Conservation (phyloP, 2,888 invertebrate species). For the Tholera decimalis region DNA sequence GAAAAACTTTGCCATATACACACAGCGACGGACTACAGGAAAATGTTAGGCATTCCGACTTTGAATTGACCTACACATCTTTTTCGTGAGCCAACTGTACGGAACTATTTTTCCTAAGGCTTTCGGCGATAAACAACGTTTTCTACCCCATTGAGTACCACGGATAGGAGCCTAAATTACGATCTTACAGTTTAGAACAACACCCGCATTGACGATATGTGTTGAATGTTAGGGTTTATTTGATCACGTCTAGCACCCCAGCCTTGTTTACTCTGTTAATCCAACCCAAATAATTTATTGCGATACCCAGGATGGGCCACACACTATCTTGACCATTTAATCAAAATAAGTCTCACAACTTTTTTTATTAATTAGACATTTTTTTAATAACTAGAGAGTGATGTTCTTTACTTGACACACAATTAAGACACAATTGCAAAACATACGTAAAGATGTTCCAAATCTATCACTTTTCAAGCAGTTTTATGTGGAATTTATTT, state of each 20-base stretch:
- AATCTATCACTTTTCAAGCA: too few species aligned
- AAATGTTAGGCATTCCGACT: slow-evolving; percentile 10
- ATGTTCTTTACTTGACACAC: too few species aligned
- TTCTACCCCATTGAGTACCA: slow-evolving; percentile 5
- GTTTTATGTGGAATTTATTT: too few species aligned
- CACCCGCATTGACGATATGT: slow-evolving; percentile 15
- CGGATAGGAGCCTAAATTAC: slow-evolving; percentile 25
- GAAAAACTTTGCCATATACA: not conserved
- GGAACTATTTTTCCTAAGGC: slow-evolving; percentile 8
- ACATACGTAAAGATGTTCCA: too few species aligned
- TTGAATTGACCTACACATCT: not conserved
- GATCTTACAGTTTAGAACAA: slow-evolving; percentile 6
- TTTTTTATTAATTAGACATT: too few species aligned
- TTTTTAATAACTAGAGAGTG: too few species aligned
- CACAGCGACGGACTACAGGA: not conserved
- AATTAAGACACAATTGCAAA: too few species aligned
- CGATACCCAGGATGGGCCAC: not conserved
- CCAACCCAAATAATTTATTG: slow-evolving; percentile 16
- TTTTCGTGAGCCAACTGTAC: not conserved
- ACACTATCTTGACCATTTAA: slow-evolving; percentile 7
- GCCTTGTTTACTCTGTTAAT: slow-evolving; percentile 23
- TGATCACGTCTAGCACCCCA: slow-evolving; percentile 17
- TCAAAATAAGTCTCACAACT: not conserved
- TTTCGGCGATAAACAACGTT: slow-evolving; percentile 22
- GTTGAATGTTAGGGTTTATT: slow-evolving; percentile 30